Evolutionary conservation across 2,113 vertebrate species (phyloP).

Genomic region (Potamarius usumacintae): DNA sequence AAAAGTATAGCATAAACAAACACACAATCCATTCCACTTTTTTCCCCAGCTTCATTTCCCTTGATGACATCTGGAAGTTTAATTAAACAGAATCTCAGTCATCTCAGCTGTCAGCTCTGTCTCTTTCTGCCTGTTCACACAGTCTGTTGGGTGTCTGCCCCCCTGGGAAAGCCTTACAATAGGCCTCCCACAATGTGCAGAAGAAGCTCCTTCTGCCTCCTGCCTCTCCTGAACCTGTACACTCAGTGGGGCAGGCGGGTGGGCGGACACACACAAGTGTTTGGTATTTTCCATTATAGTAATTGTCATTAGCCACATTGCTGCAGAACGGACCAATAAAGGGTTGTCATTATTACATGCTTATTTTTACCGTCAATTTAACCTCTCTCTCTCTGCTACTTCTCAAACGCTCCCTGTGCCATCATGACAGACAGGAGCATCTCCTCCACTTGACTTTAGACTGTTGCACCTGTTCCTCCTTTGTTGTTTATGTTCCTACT

Average conservation of each 20-base stretch:
- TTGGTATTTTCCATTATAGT: constrained; percentile 58
- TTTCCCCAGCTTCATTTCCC: constrained; percentile 34
- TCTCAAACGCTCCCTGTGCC: constrained; percentile 5
- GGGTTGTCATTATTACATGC: constrained; percentile 57
- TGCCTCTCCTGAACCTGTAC: constrained; percentile 8
- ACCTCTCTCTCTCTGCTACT: neutral
- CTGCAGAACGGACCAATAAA: constrained; percentile 20
- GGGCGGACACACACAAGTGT: neutral
- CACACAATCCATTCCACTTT: neutral
- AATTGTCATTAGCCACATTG: constrained; percentile 51
- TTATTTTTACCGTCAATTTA: constrained; percentile 58
- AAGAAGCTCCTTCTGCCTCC: constrained; percentile 17
- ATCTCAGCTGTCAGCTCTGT: constrained; percentile 65
- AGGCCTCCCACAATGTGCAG: neutral
- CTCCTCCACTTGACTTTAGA: neutral
- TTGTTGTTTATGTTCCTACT: constrained; percentile 65
- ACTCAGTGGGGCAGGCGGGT: neutral
- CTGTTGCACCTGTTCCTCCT: constrained; percentile 47
- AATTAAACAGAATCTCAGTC: constrained; percentile 68
- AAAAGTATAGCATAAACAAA: neutral
- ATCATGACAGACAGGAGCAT: neutral
- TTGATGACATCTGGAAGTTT: constrained; percentile 68
- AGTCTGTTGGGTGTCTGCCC: constrained; percentile 35
- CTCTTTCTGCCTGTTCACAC: constrained; percentile 55
- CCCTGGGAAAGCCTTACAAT: constrained; percentile 21